These are phyloP conservation scores for Drosophila neotestacea DNA, from an alignment of 2,888 invertebrate genomes.

Conservation along the genomic window DNA sequence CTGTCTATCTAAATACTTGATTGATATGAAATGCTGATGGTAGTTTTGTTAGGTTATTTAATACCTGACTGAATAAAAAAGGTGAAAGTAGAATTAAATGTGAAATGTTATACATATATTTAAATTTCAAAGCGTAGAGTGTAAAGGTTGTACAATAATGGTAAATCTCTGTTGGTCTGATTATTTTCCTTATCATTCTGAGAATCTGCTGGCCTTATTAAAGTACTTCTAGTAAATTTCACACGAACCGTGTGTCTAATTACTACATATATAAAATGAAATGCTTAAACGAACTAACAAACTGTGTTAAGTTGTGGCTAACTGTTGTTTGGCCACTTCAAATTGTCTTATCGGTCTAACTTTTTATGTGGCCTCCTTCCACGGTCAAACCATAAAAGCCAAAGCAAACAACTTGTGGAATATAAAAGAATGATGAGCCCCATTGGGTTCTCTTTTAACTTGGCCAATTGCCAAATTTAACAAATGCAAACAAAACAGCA, in stretches of 20 bases:
- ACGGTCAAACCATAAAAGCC: constrained; percentile 2
- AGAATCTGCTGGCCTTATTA: constrained; percentile 1
- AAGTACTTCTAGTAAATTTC: neutral
- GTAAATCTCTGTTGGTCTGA: constrained; percentile 7
- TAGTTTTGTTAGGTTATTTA: neutral
- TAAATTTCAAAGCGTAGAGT: constrained; percentile 1
- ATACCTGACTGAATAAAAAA: neutral
- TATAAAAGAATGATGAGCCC: constrained; percentile 14
- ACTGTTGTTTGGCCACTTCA: constrained; percentile 32
- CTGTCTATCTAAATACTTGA: no score
- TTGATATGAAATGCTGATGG: no score
- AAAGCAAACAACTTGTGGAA: constrained; percentile 57
- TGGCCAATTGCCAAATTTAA: constrained; percentile 48
- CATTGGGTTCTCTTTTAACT: constrained; percentile 14
- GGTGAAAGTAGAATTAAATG: constrained; percentile 21
- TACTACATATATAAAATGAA: constrained; percentile 5
- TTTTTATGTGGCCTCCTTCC: constrained; percentile 14
- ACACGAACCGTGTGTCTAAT: neutral
- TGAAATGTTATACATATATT: neutral
- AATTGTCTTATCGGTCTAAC: constrained; percentile 48
- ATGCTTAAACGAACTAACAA: constrained; percentile 41
- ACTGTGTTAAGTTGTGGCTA: constrained; percentile 11
- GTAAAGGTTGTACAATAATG: neutral
- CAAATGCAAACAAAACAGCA: constrained; percentile 24
- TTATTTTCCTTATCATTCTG: constrained; percentile 16